A percentile compares a stretch with the other conserved stretches of the same genome.
phyloP scores from a whole-genome alignment of 2,113 vertebrate species.

The Esox niger region DNA sequence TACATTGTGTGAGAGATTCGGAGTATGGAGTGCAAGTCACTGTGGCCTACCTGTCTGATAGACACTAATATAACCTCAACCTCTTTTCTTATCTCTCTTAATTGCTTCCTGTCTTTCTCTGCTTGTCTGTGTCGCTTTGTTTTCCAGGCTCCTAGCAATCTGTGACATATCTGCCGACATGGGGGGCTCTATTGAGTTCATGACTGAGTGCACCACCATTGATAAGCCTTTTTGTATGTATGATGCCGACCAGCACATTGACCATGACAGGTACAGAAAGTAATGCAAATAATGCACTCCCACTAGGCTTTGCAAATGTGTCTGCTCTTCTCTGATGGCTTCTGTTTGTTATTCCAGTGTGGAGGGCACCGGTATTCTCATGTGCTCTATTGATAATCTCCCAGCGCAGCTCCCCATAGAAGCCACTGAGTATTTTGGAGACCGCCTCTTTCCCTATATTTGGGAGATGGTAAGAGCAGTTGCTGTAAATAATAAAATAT shows the following conservation, averaged over 20 bases:
- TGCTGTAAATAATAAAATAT: no score
- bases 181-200: slow-evolving; percentile 95
- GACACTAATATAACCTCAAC: not conserved
- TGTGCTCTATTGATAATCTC: slow-evolving; percentile 98
- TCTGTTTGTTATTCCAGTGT: slow-evolving; percentile 69
- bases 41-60: slow-evolving; percentile 1
- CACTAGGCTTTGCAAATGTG: not conserved
- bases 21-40: not conserved
- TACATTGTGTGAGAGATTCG: not conserved
- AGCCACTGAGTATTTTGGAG: slow-evolving; percentile 96
- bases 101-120: not conserved
- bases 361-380: slow-evolving; percentile 92
- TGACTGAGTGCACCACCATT: slow-evolving; percentile 95
- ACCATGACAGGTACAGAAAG: slow-evolving; percentile 85
- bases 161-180: slow-evolving; percentile 97
- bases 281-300: not conserved
- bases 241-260: slow-evolving; percentile 92
- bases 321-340: not conserved
- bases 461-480: slow-evolving; percentile 91
- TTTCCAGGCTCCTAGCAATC: slow-evolving; percentile 86
- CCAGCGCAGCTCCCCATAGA: slow-evolving; percentile 96
- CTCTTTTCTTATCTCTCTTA: not conserved
- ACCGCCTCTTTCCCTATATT: slow-evolving; percentile 90
- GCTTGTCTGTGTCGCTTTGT: not conserved
- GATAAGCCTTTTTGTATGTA: slow-evolving; percentile 97